Conservation (phyloP, 2,797 vertebrate genomes). For the Phrynocephalus guinanensis region DNA sequence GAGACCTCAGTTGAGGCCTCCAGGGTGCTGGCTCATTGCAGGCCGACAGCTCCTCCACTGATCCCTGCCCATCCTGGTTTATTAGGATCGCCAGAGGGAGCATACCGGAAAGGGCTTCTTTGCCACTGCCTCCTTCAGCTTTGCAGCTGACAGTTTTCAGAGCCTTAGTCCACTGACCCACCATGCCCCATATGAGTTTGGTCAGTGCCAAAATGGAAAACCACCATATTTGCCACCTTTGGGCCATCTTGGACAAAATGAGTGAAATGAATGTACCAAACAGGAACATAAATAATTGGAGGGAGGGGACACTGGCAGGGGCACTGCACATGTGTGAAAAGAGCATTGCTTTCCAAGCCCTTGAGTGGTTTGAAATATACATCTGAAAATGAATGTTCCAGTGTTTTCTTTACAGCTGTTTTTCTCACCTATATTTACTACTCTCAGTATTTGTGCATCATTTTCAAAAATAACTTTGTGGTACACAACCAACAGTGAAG, state of each 20-base stretch:
- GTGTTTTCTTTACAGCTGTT: slow-evolving; percentile 7
- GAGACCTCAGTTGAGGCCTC: no score
- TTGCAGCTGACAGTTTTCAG: no score
- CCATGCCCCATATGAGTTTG: no score
- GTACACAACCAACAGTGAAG: neutral
- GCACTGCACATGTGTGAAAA: neutral
- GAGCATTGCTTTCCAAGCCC: neutral
- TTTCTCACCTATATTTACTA: no score
- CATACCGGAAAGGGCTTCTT: no score
- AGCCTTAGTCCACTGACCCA: no score
- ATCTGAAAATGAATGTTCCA: neutral
- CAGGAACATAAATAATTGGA: neutral
- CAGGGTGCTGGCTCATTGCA: no score
- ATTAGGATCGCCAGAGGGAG: no score
- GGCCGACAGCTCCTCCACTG: no score
- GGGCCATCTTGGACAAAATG: neutral
- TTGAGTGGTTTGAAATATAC: neutral
- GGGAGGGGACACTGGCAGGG: neutral
- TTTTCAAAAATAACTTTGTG: neutral
- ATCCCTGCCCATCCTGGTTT: no score
- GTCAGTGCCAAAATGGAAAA: no score
- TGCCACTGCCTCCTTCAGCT: no score
- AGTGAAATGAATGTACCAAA: neutral
- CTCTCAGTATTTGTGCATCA: neutral
- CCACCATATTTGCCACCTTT: neutral